Conservation (phyloP, 2,797 vertebrate species). For the Ptychadena robeensis region DNA sequence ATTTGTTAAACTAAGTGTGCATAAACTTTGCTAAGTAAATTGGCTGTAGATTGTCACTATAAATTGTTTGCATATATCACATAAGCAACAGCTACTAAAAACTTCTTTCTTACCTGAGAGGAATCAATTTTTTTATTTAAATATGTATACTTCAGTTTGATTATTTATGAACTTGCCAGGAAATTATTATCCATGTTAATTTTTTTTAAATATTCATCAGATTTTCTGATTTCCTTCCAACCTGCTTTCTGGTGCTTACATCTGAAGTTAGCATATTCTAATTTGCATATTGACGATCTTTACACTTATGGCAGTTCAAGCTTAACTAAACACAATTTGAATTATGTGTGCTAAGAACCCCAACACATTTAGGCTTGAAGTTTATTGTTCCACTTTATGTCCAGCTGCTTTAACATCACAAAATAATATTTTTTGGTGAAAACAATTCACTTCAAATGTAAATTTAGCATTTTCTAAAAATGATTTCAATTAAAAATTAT, state of each 20-base stretch:
- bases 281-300: background rate
- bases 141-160: background rate
- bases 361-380: too few species aligned
- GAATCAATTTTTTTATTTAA: background rate
- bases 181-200: background rate
- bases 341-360: too few species aligned
- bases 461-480: too few species aligned
- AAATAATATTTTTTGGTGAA: too few species aligned
- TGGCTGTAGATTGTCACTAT: background rate
- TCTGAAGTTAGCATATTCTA: background rate
- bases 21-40: too few species aligned
- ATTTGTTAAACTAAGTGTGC: too few species aligned
- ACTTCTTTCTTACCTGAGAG: background rate
- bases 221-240: background rate
- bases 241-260: background rate
- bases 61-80: background rate
- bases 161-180: background rate
- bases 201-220: constrained; percentile 62
- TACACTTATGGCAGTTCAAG: background rate
- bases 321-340: background rate
- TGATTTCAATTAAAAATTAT: too few species aligned
- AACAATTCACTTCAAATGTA: too few species aligned
- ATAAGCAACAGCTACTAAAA: background rate
- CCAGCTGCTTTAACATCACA: too few species aligned
- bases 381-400: too few species aligned